A percentile compares a stretch with the other conserved stretches of the same genome.
These are phyloP conservation scores for Aplocera efformata DNA, from an alignment of 2,888 invertebrate species.

Conservation along the genomic window DNA sequence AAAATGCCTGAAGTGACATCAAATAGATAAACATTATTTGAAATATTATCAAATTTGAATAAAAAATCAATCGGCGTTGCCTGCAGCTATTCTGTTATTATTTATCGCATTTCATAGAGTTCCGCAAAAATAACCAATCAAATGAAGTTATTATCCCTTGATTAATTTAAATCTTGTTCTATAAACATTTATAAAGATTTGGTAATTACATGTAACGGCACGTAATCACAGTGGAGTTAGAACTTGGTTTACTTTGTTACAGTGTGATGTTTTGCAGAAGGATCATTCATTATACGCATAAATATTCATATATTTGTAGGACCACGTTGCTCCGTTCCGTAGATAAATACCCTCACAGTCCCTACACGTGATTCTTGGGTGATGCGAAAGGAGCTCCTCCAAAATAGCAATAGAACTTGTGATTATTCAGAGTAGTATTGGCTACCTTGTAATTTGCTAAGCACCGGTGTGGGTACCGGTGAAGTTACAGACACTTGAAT, in stretches of 20 bases:
- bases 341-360: too few relatives aligned
- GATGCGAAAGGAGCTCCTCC: too few relatives aligned
- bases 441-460: too few relatives aligned
- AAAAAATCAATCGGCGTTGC: constrained; percentile 23
- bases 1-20: constrained; percentile 4
- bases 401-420: too few relatives aligned
- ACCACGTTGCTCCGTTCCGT: too few relatives aligned
- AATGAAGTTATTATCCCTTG: constrained; percentile 50
- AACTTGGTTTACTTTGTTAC: constrained; percentile 31
- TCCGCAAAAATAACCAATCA: constrained; percentile 39
- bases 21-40: constrained; percentile 19
- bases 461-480: too few relatives aligned
- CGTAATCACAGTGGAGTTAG: constrained; percentile 33
- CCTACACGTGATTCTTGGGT: too few relatives aligned
- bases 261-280: constrained; percentile 16
- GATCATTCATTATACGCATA: background rate
- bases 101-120: constrained; percentile 11
- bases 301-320: too few relatives aligned
- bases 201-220: constrained; percentile 56
- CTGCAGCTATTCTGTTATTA: constrained; percentile 9
- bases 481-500: too few relatives aligned
- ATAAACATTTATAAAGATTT: constrained; percentile 54
- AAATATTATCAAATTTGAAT: constrained; percentile 19
- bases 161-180: constrained; percentile 57
- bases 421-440: too few relatives aligned